Base-by-base conservation (phyloP, 2,113 vertebrate species). In the Amblyornis subalaris region DNA sequence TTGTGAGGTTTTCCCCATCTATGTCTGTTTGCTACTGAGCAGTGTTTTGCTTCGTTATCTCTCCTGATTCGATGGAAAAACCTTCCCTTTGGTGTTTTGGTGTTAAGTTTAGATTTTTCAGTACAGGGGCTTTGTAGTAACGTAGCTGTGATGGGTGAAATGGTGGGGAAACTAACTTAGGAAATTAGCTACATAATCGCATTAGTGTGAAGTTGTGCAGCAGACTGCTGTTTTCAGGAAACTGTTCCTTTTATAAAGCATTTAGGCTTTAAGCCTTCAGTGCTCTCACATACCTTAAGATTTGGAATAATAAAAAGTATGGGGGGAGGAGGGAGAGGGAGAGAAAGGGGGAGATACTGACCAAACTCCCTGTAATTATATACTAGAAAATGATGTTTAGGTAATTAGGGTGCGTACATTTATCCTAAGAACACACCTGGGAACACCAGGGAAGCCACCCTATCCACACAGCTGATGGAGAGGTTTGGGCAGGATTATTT, bases 141-240 rank as follows among this genome's bases (percentile, higher is more conserved):
- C 72, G 79, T 96, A 89, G 96, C 97, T 98, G 96, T 98, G 98
- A 98, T 98, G 98, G 98, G 98, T 98, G 98, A 98, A 98, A 98
- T 98, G 97, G 95, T 93, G 96, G 97, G 97, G 98, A 98, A 98
- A 98, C 97, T 97, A 98, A 98, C 98, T 98, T 98, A 98, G 98
- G 98, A 99, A 99, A 99, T 99, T 98, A 98, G 98, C 98, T 98
- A 96, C 97, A 98, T 99, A 99, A 99, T 99, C 98, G 90, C 98
- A 98, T 99, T 99, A 99, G 98, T 95, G 94, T 97, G 98, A 98
- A 98, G 94, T 96, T 98, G 98, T 98, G 98, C 98, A 98, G 97
- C 96, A 98, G 97, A 97, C 97, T 97, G 97, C 96, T 97, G 94
- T 94, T 98, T 98, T 97, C 98, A 98, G 98, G 98, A 99, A 98